Conservation (phyloP, 2,797 vertebrate species). For the Artibeus jamaicensis region DNA sequence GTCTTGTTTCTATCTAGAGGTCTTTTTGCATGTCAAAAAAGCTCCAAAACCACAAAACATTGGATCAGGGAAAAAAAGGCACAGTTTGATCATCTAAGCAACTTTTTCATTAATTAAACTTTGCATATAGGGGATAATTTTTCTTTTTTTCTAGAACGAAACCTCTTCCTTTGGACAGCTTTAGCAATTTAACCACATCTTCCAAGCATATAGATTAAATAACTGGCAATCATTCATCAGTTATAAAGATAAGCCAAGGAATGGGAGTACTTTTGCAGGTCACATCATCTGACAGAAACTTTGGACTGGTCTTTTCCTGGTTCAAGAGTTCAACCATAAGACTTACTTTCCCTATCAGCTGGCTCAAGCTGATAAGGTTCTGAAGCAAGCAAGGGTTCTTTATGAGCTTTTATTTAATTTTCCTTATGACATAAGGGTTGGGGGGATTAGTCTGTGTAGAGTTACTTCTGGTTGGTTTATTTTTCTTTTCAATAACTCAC, state of each 20-base stretch:
- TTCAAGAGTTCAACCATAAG: slow-evolving; percentile 72
- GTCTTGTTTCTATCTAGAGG: neutral
- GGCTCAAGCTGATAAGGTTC: slow-evolving; percentile 63
- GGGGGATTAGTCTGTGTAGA: neutral
- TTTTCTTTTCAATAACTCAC: slow-evolving; percentile 56
- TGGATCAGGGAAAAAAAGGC: neutral
- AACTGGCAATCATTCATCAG: slow-evolving; percentile 45
- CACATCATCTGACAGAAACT: slow-evolving; percentile 76
- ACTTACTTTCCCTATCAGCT: slow-evolving; percentile 79
- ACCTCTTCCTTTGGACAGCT: slow-evolving; percentile 1
- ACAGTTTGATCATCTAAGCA: neutral
- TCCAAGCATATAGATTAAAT: slow-evolving; percentile 66
- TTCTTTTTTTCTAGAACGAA: neutral
- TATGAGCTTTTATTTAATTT: slow-evolving; percentile 59
- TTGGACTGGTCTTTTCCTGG: slow-evolving; percentile 69
- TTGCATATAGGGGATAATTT: neutral
- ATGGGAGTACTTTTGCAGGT: slow-evolving; percentile 68
- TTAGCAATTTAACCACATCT: slow-evolving; percentile 41
- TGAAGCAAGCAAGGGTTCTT: slow-evolving; percentile 53
- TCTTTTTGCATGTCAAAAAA: slow-evolving; percentile 1
- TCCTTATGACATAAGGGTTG: slow-evolving; percentile 6
- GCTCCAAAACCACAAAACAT: neutral
- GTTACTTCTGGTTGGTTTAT: slow-evolving; percentile 41
- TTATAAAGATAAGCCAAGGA: slow-evolving; percentile 79
- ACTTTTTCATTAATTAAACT: slow-evolving; percentile 30